Conservation (phyloP, 2,888 invertebrate genomes). For the Pollenia labialis region DNA sequence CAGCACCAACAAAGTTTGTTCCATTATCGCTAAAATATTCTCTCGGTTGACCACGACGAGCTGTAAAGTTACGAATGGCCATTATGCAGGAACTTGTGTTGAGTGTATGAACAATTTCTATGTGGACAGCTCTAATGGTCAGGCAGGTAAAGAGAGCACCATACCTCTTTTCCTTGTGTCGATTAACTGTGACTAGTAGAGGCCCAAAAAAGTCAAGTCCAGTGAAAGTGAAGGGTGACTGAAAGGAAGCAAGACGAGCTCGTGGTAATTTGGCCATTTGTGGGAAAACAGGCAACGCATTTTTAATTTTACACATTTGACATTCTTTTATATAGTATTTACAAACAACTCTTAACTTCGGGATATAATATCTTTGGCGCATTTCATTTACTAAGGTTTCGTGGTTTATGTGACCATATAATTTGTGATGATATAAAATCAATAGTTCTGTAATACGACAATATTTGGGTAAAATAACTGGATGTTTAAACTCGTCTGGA, state of each 20-base stretch:
- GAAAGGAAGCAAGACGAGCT: constrained; percentile 24
- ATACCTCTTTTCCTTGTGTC: constrained; percentile 47
- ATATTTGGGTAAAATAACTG: no score
- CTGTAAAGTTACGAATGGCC: constrained; percentile 47
- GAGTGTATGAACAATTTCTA: constrained; percentile 62
- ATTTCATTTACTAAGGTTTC: no score
- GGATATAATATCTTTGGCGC: no score
- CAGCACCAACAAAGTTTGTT: constrained; percentile 70
- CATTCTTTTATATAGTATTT: constrained; percentile 54
- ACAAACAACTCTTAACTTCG: constrained; percentile 35
- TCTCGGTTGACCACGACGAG: not conserved
- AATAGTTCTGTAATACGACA: no score
- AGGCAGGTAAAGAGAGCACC: constrained; percentile 39
- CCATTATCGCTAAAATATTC: constrained; percentile 69
- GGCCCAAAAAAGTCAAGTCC: constrained; percentile 42
- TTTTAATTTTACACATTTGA: constrained; percentile 66
- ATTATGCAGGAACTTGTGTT: constrained; percentile 67
- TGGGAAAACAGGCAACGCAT: constrained; percentile 42
- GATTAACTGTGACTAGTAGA: constrained; percentile 29
- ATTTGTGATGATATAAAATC: no score
- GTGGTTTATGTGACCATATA: no score
- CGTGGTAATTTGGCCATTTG: constrained; percentile 59
- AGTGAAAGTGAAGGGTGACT: constrained; percentile 36
- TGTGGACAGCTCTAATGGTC: constrained; percentile 38
- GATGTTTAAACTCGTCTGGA: no score